A percentile compares a stretch with the other conserved stretches of the same genome.
phyloP scores from a whole-genome alignment of 2,888 invertebrate genomes.

The Fragum fragum region DNA sequence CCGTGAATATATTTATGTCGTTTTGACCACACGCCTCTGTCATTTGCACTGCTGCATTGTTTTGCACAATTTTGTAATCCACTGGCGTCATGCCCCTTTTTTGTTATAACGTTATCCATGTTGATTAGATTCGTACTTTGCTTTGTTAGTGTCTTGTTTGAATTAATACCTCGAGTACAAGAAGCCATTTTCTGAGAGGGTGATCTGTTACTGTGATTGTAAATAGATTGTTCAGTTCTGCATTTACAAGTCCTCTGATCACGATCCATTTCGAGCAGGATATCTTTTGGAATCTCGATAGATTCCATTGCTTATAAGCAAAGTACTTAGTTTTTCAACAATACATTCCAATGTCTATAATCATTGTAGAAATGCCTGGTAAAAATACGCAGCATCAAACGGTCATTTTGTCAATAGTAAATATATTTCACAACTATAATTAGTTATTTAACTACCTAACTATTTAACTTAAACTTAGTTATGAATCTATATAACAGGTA shows the following conservation, averaged over 20 bases:
- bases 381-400: no score
- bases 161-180: no score
- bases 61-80: constrained; percentile 9
- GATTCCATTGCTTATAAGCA: background rate
- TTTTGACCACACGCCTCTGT: background rate
- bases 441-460: no score
- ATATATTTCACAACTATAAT: no score
- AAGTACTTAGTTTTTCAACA: background rate
- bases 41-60: background rate
- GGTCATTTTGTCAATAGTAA: no score
- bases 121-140: no score
- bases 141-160: no score
- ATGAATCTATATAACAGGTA: no score
- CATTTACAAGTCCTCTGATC: background rate
- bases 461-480: no score
- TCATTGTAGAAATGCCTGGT: no score
- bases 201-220: background rate
- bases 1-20: background rate
- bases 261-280: background rate
- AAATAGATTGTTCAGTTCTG: background rate
- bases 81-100: background rate
- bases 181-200: no score
- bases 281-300: background rate
- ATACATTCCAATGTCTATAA: background rate
- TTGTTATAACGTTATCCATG: no score